These are phyloP conservation scores for Sturnira hondurensis DNA, from an alignment of 2,113 vertebrate species.

Conservation along the genomic window DNA sequence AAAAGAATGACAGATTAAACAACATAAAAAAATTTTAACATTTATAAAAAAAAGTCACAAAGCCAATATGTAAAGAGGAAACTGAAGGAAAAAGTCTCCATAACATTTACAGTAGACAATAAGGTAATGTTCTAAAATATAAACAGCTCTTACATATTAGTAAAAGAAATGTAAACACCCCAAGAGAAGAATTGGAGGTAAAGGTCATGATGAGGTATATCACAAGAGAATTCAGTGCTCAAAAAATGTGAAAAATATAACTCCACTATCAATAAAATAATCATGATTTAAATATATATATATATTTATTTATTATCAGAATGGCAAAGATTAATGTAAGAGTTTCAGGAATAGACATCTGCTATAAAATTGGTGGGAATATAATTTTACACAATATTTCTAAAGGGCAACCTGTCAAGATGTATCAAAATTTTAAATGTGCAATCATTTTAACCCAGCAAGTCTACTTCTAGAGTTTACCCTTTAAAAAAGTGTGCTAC, in stretches of 20 bases:
- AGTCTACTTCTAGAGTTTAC: conserved; percentile 5
- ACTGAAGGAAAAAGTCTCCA: background rate
- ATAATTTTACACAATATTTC: background rate
- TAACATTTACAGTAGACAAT: conserved; percentile 7
- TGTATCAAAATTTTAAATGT: conserved; percentile 4
- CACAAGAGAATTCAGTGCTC: background rate
- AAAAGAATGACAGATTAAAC: background rate
- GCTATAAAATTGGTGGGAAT: background rate
- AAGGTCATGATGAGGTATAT: background rate
- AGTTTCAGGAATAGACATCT: background rate
- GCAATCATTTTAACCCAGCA: background rate
- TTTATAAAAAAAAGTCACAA: background rate
- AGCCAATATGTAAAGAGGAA: background rate
- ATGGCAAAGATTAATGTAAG: background rate
- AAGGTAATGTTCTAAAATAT: conserved; percentile 19
- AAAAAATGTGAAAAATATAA: background rate
- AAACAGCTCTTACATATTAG: background rate
- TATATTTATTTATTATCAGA: background rate
- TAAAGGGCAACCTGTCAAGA: background rate
- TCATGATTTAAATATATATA: background rate
- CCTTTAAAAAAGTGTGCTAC: background rate
- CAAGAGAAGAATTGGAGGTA: background rate
- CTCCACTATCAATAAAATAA: background rate
- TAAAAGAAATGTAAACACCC: background rate
- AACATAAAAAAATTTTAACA: background rate